Conservation (phyloP, 2,113 vertebrate species). For the Lonchura striata region DNA sequence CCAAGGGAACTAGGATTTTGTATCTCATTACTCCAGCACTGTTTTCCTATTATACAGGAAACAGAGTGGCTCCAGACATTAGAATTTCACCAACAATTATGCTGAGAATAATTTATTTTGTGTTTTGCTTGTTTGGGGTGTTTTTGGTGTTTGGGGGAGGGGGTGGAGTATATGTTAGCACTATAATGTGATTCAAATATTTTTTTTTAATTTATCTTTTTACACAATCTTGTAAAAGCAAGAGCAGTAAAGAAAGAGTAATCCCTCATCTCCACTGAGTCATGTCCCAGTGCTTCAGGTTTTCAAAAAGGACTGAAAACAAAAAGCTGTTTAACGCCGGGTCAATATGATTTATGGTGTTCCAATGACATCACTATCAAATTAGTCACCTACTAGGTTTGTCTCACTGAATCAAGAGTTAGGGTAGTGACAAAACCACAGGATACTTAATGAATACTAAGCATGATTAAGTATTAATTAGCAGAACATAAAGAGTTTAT, state of each 20-base stretch:
- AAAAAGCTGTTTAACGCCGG: not conserved
- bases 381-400: not conserved
- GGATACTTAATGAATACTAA: not conserved
- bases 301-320: not conserved
- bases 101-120: not conserved
- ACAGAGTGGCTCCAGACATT: not conserved
- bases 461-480: not conserved
- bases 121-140: not conserved
- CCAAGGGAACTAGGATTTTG: not conserved
- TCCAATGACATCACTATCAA: not conserved
- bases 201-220: not conserved
- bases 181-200: not conserved
- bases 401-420: not conserved
- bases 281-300: not conserved
- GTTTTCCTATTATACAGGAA: not conserved
- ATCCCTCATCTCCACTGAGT: not conserved
- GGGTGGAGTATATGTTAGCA: not conserved
- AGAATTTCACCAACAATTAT: not conserved
- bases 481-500: not conserved
- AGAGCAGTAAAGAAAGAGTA: not conserved
- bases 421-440: not conserved
- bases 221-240: not conserved
- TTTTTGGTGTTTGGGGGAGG: not conserved
- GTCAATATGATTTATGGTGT: not conserved
- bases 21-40: fast-evolving